Conservation (phyloP, 2,797 vertebrate species). For the Miichthys miiuy region DNA sequence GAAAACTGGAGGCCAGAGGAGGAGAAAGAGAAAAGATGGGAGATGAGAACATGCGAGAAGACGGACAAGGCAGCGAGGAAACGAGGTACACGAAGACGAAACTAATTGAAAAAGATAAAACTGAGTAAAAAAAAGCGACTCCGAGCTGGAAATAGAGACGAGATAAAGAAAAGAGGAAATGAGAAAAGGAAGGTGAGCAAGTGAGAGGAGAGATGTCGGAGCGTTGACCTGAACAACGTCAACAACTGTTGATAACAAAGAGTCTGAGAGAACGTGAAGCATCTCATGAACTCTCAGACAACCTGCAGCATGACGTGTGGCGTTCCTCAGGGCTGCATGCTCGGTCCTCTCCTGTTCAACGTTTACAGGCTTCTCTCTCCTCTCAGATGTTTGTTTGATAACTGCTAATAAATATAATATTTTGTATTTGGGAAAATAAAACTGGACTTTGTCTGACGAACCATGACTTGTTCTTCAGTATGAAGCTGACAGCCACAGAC, state of each 20-base stretch:
- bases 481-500: too few species aligned
- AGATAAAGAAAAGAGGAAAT: conserved; percentile 37
- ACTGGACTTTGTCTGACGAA: too few species aligned
- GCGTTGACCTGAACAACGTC: not conserved
- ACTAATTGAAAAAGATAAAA: conserved; percentile 15
- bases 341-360: not conserved
- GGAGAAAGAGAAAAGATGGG: too few species aligned
- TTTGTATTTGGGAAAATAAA: too few species aligned
- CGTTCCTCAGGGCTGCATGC: not conserved
- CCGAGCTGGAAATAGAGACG: conserved; percentile 23
- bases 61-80: not conserved
- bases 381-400: too few species aligned
- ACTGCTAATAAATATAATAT: too few species aligned
- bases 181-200: conserved; percentile 10
- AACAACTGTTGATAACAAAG: not conserved
- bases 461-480: too few species aligned
- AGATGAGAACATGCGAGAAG: too few species aligned
- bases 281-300: too few species aligned
- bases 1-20: not conserved
- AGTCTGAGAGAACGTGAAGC: too few species aligned
- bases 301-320: not conserved
- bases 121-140: conserved; percentile 7
- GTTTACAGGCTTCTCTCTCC: too few species aligned
- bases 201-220: not conserved
- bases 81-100: conserved; percentile 3